Evolutionary conservation across 2,888 invertebrate genomes (phyloP).

Genomic region (Odontomyia ornata): DNA sequence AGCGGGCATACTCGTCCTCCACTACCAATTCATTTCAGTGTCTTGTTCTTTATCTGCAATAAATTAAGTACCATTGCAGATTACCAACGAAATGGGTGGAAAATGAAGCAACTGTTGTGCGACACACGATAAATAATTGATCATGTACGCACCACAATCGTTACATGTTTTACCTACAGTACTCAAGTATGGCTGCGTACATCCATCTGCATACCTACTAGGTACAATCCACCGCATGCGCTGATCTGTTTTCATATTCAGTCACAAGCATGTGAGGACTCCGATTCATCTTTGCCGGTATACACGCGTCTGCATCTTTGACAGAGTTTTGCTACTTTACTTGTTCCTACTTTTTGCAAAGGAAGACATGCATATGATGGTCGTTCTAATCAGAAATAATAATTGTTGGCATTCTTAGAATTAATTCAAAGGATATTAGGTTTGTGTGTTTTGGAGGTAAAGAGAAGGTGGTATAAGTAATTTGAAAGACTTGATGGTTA

Average conservation of each 20-base stretch:
- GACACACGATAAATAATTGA: constrained; percentile 39
- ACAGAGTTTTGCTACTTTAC: neutral
- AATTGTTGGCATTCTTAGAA: neutral
- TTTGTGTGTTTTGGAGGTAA: neutral
- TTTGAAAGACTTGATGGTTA: too few relatives aligned
- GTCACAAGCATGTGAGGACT: constrained; percentile 7
- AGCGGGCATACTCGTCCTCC: neutral
- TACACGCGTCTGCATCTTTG: constrained; percentile 5
- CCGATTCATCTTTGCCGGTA: constrained; percentile 24
- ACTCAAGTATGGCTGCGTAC: too few relatives aligned
- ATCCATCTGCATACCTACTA: neutral
- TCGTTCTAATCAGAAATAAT: neutral
- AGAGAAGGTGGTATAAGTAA: too few relatives aligned
- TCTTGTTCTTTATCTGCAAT: constrained; percentile 27
- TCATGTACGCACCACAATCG: neutral
- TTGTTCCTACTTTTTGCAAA: neutral
- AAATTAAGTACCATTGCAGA: constrained; percentile 27
- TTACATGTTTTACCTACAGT: neutral
- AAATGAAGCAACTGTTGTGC: constrained; percentile 26
- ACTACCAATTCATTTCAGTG: neutral
- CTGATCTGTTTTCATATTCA: neutral
- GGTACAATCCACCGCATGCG: neutral
- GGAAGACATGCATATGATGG: neutral
- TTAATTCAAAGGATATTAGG: neutral
- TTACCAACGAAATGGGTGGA: neutral